phyloP scores from a whole-genome alignment of 2,113 vertebrate genomes.

The Tapirus terrestris region DNA sequence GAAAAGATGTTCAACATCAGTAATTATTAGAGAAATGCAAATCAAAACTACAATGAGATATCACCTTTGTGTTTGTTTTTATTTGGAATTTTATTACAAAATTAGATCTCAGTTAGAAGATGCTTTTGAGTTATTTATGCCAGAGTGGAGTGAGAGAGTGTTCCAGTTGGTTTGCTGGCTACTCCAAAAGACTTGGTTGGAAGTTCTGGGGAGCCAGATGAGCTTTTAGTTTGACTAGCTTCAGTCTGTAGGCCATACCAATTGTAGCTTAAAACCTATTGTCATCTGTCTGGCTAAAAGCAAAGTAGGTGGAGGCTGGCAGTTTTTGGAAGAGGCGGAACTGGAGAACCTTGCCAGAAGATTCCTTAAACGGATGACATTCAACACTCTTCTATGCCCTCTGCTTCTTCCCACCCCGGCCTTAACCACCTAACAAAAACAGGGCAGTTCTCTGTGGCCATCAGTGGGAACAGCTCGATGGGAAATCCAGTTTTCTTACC shows the following conservation, averaged over 20 bases:
- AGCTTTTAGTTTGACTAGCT: neutral
- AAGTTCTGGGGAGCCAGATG: neutral
- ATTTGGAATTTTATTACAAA: neutral
- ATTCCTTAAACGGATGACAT: neutral
- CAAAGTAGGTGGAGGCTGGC: neutral
- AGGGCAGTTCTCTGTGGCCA: no score
- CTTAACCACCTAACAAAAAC: neutral
- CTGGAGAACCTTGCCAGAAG: neutral
- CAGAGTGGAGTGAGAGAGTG: neutral
- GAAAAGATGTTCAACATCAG: no score
- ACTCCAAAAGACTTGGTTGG: neutral
- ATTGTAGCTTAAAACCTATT: accelerated
- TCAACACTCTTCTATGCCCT: no score
- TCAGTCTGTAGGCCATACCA: neutral
- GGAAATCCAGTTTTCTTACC: neutral
- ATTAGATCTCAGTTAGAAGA: neutral
- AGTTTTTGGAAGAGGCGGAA: neutral
- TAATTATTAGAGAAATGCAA: no score
- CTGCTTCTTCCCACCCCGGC: accelerated
- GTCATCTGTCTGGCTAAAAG: neutral
- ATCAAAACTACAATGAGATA: no score
- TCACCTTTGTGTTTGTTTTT: no score
- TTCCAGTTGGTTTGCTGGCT: neutral
- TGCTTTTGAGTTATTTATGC: neutral
- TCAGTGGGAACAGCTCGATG: no score